These are phyloP conservation scores for Tricholauxania praeusta DNA, from an alignment of 2,888 invertebrate species.

Conservation along the genomic window DNA sequence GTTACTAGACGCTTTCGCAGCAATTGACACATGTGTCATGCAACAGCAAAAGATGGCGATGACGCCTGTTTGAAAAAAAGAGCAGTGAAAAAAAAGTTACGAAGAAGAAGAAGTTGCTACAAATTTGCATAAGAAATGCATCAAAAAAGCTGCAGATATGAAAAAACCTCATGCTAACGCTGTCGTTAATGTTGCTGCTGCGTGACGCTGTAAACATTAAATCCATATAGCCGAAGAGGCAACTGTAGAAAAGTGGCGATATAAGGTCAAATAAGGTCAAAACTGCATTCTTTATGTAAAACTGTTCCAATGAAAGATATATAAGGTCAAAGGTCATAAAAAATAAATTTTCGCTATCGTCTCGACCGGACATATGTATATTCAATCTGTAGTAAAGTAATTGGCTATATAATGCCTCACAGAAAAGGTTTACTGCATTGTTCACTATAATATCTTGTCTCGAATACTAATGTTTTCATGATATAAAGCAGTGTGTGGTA, in stretches of 20 bases:
- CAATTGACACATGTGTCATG: slow-evolving; percentile 20
- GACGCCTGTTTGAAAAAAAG: not conserved
- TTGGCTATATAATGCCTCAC: too few relatives aligned
- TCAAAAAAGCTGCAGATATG: not conserved
- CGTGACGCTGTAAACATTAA: slow-evolving; percentile 11
- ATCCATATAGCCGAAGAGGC: too few relatives aligned
- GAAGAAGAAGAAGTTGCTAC: not conserved
- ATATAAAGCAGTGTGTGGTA: not conserved
- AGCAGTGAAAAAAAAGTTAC: not conserved
- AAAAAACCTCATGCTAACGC: not conserved
- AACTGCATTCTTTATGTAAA: too few relatives aligned
- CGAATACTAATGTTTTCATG: not conserved
- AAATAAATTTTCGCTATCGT: too few relatives aligned
- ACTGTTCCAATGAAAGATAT: too few relatives aligned
- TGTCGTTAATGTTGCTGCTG: slow-evolving; percentile 6
- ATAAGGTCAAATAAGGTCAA: too few relatives aligned
- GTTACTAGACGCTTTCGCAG: not conserved
- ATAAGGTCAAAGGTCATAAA: too few relatives aligned
- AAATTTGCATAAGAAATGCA: slow-evolving; percentile 19
- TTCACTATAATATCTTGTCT: too few relatives aligned
- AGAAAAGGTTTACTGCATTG: too few relatives aligned
- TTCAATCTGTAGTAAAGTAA: too few relatives aligned
- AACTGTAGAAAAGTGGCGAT: too few relatives aligned
- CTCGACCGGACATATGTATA: too few relatives aligned
- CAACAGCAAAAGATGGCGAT: not conserved